Evolutionary conservation across 2,113 vertebrate genomes (phyloP), one percentile per base, ranked within the genome.

Genomic region (Syngnathus scovelli): DNA sequence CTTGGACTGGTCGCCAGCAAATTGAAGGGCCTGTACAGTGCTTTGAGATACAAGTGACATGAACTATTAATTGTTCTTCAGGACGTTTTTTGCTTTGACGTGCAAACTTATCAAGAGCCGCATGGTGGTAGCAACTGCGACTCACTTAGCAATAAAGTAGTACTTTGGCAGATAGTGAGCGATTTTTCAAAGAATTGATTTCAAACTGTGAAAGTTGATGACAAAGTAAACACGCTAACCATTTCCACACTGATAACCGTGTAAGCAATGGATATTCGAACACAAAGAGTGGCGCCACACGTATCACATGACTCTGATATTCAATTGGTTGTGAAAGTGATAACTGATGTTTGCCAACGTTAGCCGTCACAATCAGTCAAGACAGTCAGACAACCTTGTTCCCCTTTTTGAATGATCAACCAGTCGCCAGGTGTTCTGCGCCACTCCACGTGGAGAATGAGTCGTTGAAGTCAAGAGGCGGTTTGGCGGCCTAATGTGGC

Each of bases 401-500:
- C 27, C 27, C 27, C 27, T 43, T 44, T 38, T 61, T 43, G 4
- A 10, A 43, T 61, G n/a, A 13, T 41, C 38, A 23, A 21, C n/a
- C 65, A 72, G 3, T 83, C 70, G 82, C 82, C 84, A 86, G 88
- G 82, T 85, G 81, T 80, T 81, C 78, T 54, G 68, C 68, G 59
- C 70, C 75, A 83, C 86, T 89, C 71, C 83, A 87, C 21, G 71
- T 86, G 67, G 78, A 88, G 85, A 86, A 77, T 54, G 63, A 86
- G 85, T 91, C 82, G 79, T 23, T 83, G 74, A 85, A 74, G 69
- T 67, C 78, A 70, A 71, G 72, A 74, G 48, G 81, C 85, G 80
- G 74, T 85, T 89, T 87, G 83, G 82, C 75, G 78, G 78, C 65
- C 63, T 89, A 89, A 88, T 89, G 87, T 81, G 61, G 82, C 63